Evolutionary conservation across 2,797 vertebrate genomes (phyloP), one percentile per base, ranked within the genome.

Genomic region (Lates japonicus): DNA sequence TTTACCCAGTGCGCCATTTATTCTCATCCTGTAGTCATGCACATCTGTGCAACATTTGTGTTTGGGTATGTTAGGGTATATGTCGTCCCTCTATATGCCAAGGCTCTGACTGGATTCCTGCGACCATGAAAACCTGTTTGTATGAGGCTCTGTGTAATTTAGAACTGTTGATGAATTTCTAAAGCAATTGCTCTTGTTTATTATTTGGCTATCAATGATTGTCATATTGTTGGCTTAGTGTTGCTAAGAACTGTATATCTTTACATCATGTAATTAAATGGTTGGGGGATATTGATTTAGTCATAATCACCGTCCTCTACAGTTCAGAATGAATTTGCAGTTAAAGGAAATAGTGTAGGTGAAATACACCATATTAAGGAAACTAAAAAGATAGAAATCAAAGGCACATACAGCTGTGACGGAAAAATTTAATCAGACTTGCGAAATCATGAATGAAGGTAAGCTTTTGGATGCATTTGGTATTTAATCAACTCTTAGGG

Each of bases 31-130:
- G 81, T 70, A 74, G 86, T 86, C 70, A 31, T 83, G 76, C 86
- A 93, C 93, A 93, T 93, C 91, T 93, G 92, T 82, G 85, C 84
- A 90, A 69, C 91, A 92, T 90, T 94, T 93, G 91, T 90, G 80
- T 89, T 81, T 88, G 78, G 80, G 71, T 80, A 80, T 59, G 67
- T 84, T 59, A 31, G 66, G 72, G 41, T 85, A 20, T 76, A 78
- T 73, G 74, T 80, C 35, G 44, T 83, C 74, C 49, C 74, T 82
- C 52, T 78, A 67, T 87, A 67, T 77, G 85, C 67, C 78, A 78
- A 37, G 72, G 76, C 29, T 85, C 77, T 81, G 71, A 84, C 84
- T 57, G 81, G 62, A 78, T 66, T 49, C 66, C 82, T 62, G 63
- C 80, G 75, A 79, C 78, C 65, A 74, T 42, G 52, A 72, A 74